A percentile compares a stretch with the other conserved stretches of the same genome.
phyloP scores from a whole-genome alignment of 2,888 invertebrate species.

The Onthophagus sagittarius region DNA sequence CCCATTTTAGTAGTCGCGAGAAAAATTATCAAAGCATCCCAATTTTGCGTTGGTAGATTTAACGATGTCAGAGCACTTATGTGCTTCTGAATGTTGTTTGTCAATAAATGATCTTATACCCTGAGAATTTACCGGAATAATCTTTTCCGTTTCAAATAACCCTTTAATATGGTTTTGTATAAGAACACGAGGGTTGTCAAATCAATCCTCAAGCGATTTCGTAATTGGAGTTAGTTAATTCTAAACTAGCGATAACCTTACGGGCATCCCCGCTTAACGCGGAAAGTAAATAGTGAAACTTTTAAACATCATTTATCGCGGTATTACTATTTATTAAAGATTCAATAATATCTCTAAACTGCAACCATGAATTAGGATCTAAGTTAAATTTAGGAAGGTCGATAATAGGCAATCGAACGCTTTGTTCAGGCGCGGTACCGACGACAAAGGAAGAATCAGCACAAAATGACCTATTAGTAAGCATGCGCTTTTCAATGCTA shows the following conservation, averaged over 20 bases:
- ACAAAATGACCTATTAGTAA: not conserved
- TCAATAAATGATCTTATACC: constrained; percentile 14
- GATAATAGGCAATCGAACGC: constrained; percentile 16
- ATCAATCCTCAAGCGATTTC: constrained; percentile 26
- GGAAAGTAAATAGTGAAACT: constrained; percentile 18
- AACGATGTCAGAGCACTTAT: constrained; percentile 15
- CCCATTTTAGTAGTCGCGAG: constrained; percentile 14
- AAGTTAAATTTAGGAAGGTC: not conserved
- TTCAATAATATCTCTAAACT: constrained; percentile 16
- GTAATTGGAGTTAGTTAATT: constrained; percentile 25
- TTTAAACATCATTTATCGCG: constrained; percentile 13
- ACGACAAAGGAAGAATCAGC: not conserved
- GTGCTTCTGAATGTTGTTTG: constrained; percentile 9
- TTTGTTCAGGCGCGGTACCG: not conserved
- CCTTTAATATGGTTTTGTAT: constrained; percentile 24
- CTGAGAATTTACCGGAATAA: constrained; percentile 13
- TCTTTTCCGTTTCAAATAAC: constrained; percentile 20
- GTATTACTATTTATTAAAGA: constrained; percentile 23
- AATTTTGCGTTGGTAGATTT: constrained; percentile 6
- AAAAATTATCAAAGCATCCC: constrained; percentile 19
- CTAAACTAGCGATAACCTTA: constrained; percentile 19
- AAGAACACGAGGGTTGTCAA: constrained; percentile 23
- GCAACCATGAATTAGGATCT: constrained; percentile 4
- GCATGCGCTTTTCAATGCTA: not conserved
- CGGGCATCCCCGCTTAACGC: constrained; percentile 10